Percentiles rank a stretch among this genome's conserved stretches.
These are phyloP conservation scores for Stigmatopora argus DNA, from an alignment of 2,113 vertebrate species.

Conservation along the genomic window DNA sequence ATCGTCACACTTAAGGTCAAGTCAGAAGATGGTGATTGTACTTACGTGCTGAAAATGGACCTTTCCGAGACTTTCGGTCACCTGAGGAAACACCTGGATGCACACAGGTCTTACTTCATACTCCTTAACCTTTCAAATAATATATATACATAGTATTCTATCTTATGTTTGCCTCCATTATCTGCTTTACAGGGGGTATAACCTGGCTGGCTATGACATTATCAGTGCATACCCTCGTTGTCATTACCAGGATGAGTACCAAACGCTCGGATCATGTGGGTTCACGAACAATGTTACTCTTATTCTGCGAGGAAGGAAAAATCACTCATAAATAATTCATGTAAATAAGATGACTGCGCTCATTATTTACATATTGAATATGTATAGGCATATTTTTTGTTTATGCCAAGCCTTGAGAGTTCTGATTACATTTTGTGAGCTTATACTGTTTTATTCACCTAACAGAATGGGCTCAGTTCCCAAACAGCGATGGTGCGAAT, in stretches of 20 bases:
- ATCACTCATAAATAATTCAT: background rate
- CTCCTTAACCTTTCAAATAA: background rate
- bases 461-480: no score
- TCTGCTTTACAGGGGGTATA: conserved; percentile 59
- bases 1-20: conserved; percentile 75
- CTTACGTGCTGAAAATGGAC: conserved; percentile 74
- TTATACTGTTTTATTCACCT: no score
- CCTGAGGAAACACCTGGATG: conserved; percentile 72
- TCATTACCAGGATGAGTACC: conserved; percentile 65
- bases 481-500: no score
- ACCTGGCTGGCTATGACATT: conserved; percentile 74
- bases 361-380: background rate
- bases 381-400: background rate
- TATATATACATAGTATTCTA: no score
- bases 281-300: conserved; percentile 70
- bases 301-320: conserved; percentile 60
- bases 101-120: conserved; percentile 66
- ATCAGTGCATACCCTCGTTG: conserved; percentile 75
- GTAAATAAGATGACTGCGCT: background rate
- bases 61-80: conserved; percentile 76
- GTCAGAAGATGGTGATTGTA: conserved; percentile 78
- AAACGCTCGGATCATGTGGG: conserved; percentile 74
- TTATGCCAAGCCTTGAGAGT: background rate
- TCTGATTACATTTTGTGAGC: no score
- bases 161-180: background rate